A percentile compares a stretch with the other conserved stretches of the same genome.
phyloP scores from a whole-genome alignment of 2,888 invertebrate species.

The Noctua janthe region DNA sequence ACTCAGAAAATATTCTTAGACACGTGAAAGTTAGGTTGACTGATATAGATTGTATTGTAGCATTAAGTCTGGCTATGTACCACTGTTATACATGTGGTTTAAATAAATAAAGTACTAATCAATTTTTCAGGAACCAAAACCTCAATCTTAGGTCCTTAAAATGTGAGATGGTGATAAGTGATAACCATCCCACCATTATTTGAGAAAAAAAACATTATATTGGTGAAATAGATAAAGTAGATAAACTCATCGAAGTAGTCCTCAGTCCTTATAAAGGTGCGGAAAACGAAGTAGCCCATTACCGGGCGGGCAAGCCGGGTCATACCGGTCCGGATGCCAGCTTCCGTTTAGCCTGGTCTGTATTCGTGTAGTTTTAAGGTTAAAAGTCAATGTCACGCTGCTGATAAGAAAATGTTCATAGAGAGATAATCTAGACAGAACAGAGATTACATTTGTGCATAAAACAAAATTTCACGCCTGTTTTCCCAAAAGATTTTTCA shows the following conservation, averaged over 20 bases:
- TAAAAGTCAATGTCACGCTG: conserved; percentile 11
- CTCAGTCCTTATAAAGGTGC: conserved; percentile 22
- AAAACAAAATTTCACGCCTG: background rate
- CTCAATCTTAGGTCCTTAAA: background rate
- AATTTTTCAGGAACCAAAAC: background rate
- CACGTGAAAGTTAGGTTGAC: background rate
- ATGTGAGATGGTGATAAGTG: background rate
- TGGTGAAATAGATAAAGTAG: background rate
- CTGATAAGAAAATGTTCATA: background rate
- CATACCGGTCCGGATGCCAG: conserved; percentile 49
- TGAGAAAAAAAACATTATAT: background rate
- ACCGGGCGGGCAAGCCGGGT: conserved; percentile 45
- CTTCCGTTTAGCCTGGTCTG: conserved; percentile 33
- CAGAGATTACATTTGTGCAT: background rate
- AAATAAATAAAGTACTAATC: background rate
- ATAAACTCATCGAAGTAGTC: background rate
- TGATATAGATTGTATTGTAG: background rate
- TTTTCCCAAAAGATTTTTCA: background rate
- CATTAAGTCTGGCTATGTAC: background rate
- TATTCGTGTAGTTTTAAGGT: conserved; percentile 4
- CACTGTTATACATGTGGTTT: background rate
- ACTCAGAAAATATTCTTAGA: background rate
- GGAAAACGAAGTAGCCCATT: conserved; percentile 49
- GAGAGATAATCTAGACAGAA: background rate
- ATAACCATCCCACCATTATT: background rate